Evolutionary conservation across 2,888 invertebrate species (phyloP).

Genomic region (Adelphocoris suturalis): DNA sequence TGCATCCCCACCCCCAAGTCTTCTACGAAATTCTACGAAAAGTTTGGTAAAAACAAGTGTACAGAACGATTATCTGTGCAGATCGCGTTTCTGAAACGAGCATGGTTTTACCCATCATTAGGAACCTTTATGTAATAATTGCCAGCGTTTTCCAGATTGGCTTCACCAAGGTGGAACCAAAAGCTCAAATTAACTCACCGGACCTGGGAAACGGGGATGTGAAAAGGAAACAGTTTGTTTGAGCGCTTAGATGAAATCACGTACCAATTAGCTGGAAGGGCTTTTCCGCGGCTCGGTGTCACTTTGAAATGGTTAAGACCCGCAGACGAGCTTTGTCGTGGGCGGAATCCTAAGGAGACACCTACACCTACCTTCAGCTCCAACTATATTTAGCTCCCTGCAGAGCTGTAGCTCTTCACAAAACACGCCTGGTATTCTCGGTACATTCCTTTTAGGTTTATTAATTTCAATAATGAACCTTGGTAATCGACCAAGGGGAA

Average conservation of each 20-base stretch:
- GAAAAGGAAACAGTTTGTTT: slow-evolving; percentile 48
- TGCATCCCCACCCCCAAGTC: too few species aligned
- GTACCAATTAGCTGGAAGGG: slow-evolving; percentile 46
- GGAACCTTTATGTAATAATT: not conserved
- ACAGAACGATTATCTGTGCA: too few species aligned
- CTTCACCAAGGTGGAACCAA: not conserved
- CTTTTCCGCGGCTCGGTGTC: slow-evolving; percentile 23
- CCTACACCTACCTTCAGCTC: not conserved
- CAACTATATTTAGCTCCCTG: not conserved
- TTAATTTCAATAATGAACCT: too few species aligned
- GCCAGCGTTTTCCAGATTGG: not conserved
- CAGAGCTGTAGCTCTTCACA: too few species aligned
- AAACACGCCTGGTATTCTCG: too few species aligned
- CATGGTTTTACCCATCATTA: too few species aligned
- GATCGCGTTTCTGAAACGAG: too few species aligned
- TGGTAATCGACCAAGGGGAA: too few species aligned
- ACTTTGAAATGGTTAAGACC: slow-evolving; percentile 52
- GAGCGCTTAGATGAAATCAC: slow-evolving; percentile 52
- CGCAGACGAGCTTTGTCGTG: slow-evolving; percentile 17
- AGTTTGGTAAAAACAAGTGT: too few species aligned
- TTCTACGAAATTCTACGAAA: too few species aligned
- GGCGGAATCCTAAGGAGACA: slow-evolving; percentile 29
- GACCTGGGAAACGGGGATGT: not conserved
- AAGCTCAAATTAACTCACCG: not conserved
- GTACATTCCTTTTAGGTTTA: too few species aligned